These are phyloP conservation scores for Elephas maximus DNA, from an alignment of 2,113 vertebrate species.

Conservation along the genomic window DNA sequence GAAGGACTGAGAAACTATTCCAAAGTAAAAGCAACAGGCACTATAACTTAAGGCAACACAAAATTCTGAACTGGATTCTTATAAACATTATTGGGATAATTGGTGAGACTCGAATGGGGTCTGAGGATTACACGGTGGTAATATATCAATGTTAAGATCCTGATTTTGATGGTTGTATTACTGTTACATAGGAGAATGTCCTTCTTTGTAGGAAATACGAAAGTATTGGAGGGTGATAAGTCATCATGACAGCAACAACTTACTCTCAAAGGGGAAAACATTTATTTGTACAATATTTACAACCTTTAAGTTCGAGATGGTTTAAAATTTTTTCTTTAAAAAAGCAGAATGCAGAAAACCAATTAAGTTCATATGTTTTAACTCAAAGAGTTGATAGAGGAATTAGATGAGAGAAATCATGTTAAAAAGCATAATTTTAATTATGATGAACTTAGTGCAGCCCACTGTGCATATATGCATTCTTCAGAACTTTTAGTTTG, in stretches of 20 bases:
- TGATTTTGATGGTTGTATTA: not conserved
- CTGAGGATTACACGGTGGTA: not conserved
- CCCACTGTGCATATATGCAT: not conserved
- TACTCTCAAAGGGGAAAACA: not conserved
- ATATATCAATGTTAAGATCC: not conserved
- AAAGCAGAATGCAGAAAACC: slow-evolving; percentile 1
- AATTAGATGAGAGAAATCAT: slow-evolving; percentile 36
- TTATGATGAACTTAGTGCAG: slow-evolving; percentile 33
- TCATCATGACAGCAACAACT: slow-evolving; percentile 33
- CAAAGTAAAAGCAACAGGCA: not conserved
- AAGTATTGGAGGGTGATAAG: not conserved
- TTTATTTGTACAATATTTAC: slow-evolving; percentile 60
- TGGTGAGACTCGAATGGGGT: not conserved
- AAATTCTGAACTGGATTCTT: not conserved
- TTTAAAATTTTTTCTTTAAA: slow-evolving; percentile 50
- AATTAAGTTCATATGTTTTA: not conserved
- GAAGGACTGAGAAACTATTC: not conserved
- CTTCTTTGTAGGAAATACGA: slow-evolving; percentile 33
- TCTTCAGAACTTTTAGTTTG: slow-evolving; percentile 64
- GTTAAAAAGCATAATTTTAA: slow-evolving; percentile 60
- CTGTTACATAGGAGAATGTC: not conserved
- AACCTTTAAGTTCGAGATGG: slow-evolving; percentile 34
- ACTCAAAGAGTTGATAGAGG: slow-evolving; percentile 38
- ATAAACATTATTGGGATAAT: not conserved
- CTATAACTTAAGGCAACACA: not conserved